A percentile compares a stretch with the other conserved stretches of the same genome.
These are phyloP conservation scores for Lampropteryx suffumata DNA, from an alignment of 2,888 invertebrate species.

Conservation along the genomic window DNA sequence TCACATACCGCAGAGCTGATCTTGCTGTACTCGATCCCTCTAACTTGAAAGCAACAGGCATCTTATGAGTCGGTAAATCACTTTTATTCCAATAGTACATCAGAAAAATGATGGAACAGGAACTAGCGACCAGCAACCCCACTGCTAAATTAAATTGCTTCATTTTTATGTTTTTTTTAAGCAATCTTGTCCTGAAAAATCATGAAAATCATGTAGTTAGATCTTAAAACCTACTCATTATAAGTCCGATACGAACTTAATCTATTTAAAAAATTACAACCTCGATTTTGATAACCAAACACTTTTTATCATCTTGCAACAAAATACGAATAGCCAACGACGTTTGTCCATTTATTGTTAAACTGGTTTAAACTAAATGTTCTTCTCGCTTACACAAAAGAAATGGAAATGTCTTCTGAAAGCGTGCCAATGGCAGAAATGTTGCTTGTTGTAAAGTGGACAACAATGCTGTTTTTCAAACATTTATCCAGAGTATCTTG, in stretches of 20 bases:
- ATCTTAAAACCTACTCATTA: too few relatives aligned
- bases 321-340: conserved; percentile 19
- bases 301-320: conserved; percentile 40
- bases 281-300: conserved; percentile 42
- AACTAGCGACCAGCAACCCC: conserved; percentile 35
- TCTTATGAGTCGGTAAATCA: conserved; percentile 12
- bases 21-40: conserved; percentile 11
- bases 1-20: not conserved
- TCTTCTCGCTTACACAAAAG: not conserved
- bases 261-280: conserved; percentile 33
- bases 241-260: not conserved
- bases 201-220: too few relatives aligned
- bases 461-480: conserved; percentile 8
- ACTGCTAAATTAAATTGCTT: conserved; percentile 49
- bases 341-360: conserved; percentile 6
- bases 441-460: not conserved
- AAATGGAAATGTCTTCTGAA: not conserved
- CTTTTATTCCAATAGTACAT: conserved; percentile 49
- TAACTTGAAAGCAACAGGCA: not conserved
- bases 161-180: conserved; percentile 47
- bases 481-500: not conserved
- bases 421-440: not conserved
- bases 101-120: conserved; percentile 46
- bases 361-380: not conserved
- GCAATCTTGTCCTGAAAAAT: conserved; percentile 54